Evolutionary conservation across 1,140 invertebrate species (phyloP), one percentile per base, ranked within the genome.

Genomic region (Drosophila baimaii): DNA sequence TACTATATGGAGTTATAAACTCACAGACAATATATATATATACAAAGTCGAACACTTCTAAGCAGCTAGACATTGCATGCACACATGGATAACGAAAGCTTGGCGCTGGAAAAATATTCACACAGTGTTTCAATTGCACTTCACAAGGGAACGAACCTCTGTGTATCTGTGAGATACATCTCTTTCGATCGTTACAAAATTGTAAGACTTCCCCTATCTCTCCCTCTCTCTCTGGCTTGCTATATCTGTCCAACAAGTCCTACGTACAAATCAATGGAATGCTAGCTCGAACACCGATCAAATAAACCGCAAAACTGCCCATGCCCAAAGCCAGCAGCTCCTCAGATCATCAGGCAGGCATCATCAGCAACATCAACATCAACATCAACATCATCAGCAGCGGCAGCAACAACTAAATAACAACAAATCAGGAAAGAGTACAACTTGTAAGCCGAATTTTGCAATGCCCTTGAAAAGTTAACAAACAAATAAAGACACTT

Each of bases 281-380:
- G 79, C 72, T 51, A 81, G 81, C 13, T 62, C 56, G 75, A 79
- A 62, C 81, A 31, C 80, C 73, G 79, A 89, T 88, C 83, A 86
- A 86, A 83, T 83, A 78, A 83, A 89, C 83, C 83, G 83, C 84
- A 89, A 61, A 62, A 64, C 84, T 73, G 68, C 47, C 58, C 59
- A 65, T 72, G 76, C 66, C 65, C 64, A 70, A 49, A 71, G 51
- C 43, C 69, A 72, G 69, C 51, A 54, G 31, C 51, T 54, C 51
- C 65, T 39, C 54, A 27, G 69, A 72, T 71, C 51, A 49, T 71
- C 51, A 55, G 41, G 41, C 63, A 56, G 68, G 61, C 72, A 66
- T 33, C 59, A 59, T 27, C 55, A 33, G 52, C 66, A 35, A 44
- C 56, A 33, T 41, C 64, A 63, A 31, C 59, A 27, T 27, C 47